phyloP scores from a whole-genome alignment of 2,797 vertebrate species.

The Tangara arthus region DNA sequence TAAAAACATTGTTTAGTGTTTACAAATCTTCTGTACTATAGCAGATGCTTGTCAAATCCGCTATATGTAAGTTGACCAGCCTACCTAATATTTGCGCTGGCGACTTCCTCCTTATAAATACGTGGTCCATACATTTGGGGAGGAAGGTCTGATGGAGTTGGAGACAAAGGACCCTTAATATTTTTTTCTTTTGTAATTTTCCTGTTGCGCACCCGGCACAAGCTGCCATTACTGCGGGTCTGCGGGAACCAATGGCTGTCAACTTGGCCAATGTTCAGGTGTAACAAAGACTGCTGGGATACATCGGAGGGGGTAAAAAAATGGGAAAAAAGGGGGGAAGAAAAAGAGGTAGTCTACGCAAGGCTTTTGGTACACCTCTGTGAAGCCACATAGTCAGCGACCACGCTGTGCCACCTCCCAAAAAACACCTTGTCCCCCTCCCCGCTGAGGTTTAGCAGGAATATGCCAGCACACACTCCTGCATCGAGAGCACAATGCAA shows the following conservation, averaged over 20 bases:
- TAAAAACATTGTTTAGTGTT: slow-evolving; percentile 80
- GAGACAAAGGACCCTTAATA: slow-evolving; percentile 69
- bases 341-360: slow-evolving; percentile 20
- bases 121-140: slow-evolving; percentile 38
- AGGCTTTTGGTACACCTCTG: neutral
- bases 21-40: slow-evolving; percentile 76
- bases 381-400: neutral
- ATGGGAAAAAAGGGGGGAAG: neutral
- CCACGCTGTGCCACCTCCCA: neutral
- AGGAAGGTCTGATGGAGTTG: slow-evolving; percentile 32
- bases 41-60: slow-evolving; percentile 76
- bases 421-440: slow-evolving; percentile 4
- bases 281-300: slow-evolving; percentile 72
- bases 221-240: slow-evolving; percentile 67
- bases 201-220: slow-evolving; percentile 56
- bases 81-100: slow-evolving; percentile 65
- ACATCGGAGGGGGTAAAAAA: slow-evolving; percentile 21
- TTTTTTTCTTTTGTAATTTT: slow-evolving; percentile 51
- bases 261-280: slow-evolving; percentile 71
- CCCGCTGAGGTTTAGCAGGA: neutral
- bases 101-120: slow-evolving; percentile 43
- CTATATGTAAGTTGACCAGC: slow-evolving; percentile 68
- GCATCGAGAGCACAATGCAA: neutral
- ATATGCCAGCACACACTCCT: neutral
- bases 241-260: slow-evolving; percentile 67